phyloP scores from a whole-genome alignment of 2,888 invertebrate species.

The Tenthredo amoena region DNA sequence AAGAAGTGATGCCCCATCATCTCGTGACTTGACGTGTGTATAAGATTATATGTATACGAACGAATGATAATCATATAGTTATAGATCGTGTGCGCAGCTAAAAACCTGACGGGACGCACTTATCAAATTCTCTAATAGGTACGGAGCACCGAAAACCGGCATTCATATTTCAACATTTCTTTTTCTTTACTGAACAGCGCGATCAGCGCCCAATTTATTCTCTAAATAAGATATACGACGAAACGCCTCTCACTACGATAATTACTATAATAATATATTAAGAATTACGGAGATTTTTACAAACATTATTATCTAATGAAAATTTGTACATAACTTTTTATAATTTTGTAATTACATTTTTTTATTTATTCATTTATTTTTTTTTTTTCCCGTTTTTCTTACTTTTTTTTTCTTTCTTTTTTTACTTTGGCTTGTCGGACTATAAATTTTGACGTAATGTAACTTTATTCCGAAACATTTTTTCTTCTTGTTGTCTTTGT shows the following conservation, averaged over 20 bases:
- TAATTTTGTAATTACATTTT: conserved; percentile 59
- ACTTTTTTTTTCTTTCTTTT: neutral
- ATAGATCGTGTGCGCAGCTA: conserved; percentile 35
- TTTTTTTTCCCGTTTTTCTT: conserved; percentile 51
- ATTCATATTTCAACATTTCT: conserved; percentile 10
- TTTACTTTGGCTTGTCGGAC: conserved; percentile 61
- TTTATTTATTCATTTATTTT: conserved; percentile 43
- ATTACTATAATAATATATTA: conserved; percentile 63
- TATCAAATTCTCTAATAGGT: conserved; percentile 26
- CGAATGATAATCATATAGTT: conserved; percentile 32
- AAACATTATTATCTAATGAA: conserved; percentile 70
- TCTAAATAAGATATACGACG: conserved; percentile 13
- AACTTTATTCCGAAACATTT: conserved; percentile 42
- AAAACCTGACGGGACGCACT: conserved; percentile 37
- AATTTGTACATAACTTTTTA: conserved; percentile 75
- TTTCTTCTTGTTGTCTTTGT: conserved; percentile 2
- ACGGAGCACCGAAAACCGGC: conserved; percentile 42
- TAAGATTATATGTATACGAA: conserved; percentile 37
- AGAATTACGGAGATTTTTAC: conserved; percentile 72
- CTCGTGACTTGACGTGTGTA: conserved; percentile 55
- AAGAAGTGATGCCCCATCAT: conserved; percentile 56
- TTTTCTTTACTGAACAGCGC: conserved; percentile 20
- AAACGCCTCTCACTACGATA: conserved; percentile 54
- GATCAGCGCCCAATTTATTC: conserved; percentile 13
- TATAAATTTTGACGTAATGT: conserved; percentile 58